Evolutionary conservation across 2,888 invertebrate species (phyloP), one percentile per base, ranked within the genome.

Genomic region (Tholera decimalis): DNA sequence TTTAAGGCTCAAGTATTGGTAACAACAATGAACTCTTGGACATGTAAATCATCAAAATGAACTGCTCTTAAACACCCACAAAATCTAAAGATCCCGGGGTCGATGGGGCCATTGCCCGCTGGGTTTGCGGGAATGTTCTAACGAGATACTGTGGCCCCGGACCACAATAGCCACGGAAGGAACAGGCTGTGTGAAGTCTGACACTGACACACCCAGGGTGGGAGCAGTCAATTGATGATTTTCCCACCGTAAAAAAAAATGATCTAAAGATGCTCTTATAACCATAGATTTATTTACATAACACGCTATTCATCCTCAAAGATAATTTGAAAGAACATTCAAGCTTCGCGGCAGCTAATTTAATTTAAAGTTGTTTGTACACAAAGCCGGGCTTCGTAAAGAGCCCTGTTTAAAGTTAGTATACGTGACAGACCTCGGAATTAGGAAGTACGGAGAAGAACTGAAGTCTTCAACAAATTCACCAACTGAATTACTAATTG

Each of bases 341-440:
- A 28, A 28, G 46, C 26, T 71, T 53, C n/a, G 5, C 37, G 39
- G 44, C 20, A 46, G 13, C 9, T 50, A 44, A 67, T 71, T 74
- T 50, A 67, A 55, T 59, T 74, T 41, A 50, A 68, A 68, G 33
- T 75, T 60, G 33, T 44, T 22, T 22, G 49, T 35, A 30, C 28
- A 44, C 54, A 30, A 57, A 41, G 20, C 9, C 28, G 9, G 37
- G 41, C n/a, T 55, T 7, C n/a, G n/a, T 20, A 51, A 54, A 54
- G 39, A 50, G 43, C 47, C 18, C 47, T 30, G 50, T 41, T 58
- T 35, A 30, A 55, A 70, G 6, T 70, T 49, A n/a, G 20, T 41
- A 9, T 49, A 70, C 53, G 56, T 69, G 61, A 64, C 46, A 18
- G 5, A 56, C 63, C 24, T 58, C 22, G 8, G 35, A 56, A 73